Evolutionary conservation across 2,888 invertebrate species (phyloP).

Genomic region (Drosophila melanosoma): DNA sequence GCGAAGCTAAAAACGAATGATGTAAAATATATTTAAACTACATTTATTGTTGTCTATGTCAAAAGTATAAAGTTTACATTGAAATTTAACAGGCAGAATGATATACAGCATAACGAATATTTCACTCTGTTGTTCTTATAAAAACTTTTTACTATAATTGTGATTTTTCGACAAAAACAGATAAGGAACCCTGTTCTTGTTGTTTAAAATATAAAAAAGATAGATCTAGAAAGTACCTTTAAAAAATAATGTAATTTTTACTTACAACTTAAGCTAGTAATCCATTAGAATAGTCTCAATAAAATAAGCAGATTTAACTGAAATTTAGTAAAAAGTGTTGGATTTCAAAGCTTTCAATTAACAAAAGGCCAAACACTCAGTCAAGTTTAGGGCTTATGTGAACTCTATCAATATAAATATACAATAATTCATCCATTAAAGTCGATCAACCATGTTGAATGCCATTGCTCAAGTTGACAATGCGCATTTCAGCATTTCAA

Average conservation of each 20-base stretch:
- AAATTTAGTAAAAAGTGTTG: neutral
- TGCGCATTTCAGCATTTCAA: constrained; percentile 22
- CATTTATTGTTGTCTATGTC: neutral
- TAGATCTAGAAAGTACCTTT: too few species aligned
- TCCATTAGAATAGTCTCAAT: neutral
- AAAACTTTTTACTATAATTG: too few species aligned
- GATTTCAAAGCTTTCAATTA: neutral
- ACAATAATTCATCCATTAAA: constrained; percentile 16
- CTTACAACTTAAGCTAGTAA: neutral
- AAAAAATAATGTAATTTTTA: too few species aligned
- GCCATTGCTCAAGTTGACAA: constrained; percentile 24
- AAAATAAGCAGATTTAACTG: neutral
- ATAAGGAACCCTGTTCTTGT: too few species aligned
- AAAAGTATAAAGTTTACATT: neutral
- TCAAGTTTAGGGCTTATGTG: neutral
- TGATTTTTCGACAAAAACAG: too few species aligned
- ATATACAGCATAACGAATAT: too few species aligned
- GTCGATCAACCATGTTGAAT: constrained; percentile 10
- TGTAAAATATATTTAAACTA: neutral
- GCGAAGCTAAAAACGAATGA: neutral
- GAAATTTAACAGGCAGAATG: neutral
- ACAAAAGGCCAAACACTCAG: neutral
- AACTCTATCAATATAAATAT: constrained; percentile 1
- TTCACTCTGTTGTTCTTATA: too few species aligned
- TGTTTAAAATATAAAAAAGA: too few species aligned